phyloP scores from a whole-genome alignment of 1,140 invertebrate species.

The Leptonema lineaticorne region DNA sequence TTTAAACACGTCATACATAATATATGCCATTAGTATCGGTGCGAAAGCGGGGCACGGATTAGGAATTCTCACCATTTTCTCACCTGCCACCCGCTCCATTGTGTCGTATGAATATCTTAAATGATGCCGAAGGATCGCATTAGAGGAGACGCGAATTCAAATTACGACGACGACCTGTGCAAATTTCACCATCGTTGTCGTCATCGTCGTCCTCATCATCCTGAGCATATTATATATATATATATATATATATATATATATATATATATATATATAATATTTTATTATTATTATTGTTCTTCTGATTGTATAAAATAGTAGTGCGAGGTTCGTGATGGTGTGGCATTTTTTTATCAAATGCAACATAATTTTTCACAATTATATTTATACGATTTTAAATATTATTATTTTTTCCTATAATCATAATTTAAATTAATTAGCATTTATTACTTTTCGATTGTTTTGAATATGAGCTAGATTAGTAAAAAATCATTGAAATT shows the following conservation, averaged over 20 bases:
- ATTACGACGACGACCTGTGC: background rate
- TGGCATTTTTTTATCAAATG: too few species aligned
- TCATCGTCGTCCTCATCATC: background rate
- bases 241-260: background rate
- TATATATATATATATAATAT: background rate
- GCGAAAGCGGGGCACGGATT: background rate
- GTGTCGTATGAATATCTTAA: slow-evolving; percentile 35
- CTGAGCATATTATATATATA: background rate
- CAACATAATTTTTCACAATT: too few species aligned
- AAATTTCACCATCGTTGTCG: background rate
- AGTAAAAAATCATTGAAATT: too few species aligned
- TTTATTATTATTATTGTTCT: background rate
- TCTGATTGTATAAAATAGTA: background rate
- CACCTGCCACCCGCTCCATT: background rate
- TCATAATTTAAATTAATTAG: too few species aligned
- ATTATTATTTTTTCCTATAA: too few species aligned
- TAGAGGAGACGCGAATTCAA: slow-evolving; percentile 25
- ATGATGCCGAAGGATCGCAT: slow-evolving; percentile 32
- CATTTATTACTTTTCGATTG: too few species aligned
- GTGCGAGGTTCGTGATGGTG: background rate
- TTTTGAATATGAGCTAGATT: too few species aligned
- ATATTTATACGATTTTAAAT: too few species aligned
- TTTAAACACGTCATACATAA: slow-evolving; percentile 36
- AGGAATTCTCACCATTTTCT: background rate
- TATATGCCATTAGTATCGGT: slow-evolving; percentile 37